phyloP scores from a whole-genome alignment of 2,797 vertebrate species.

The Poeciliopsis gracilis region DNA sequence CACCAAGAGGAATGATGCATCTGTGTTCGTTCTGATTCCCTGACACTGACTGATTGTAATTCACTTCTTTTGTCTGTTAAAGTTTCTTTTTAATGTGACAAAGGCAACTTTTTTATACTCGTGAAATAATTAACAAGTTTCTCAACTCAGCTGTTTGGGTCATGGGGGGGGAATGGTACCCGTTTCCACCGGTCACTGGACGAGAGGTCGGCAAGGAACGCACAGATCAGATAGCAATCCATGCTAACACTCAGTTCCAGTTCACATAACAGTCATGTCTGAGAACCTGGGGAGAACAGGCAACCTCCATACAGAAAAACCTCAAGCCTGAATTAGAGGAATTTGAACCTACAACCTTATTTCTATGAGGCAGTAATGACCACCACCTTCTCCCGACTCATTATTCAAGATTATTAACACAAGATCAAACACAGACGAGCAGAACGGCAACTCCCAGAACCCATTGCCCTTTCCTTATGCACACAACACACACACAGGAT shows the following conservation, averaged over 20 bases:
- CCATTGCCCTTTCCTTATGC: background rate
- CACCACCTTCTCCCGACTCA: background rate
- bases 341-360: too few species aligned
- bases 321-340: background rate
- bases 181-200: background rate
- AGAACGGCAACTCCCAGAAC: background rate
- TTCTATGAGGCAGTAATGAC: background rate
- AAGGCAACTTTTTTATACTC: background rate
- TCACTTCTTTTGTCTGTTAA: background rate
- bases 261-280: background rate
- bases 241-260: background rate
- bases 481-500: background rate
- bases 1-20: constrained; percentile 27
- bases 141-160: background rate
- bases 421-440: background rate
- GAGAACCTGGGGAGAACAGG: background rate
- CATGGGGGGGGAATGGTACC: background rate
- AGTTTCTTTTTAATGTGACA: constrained; percentile 1
- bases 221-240: background rate
- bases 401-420: background rate
- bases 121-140: background rate
- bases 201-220: background rate
- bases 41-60: constrained; percentile 21
- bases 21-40: constrained; percentile 55
- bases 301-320: background rate